These are phyloP conservation scores for Heterotis niloticus DNA, from an alignment of 2,113 vertebrate genomes.

Conservation along the genomic window DNA sequence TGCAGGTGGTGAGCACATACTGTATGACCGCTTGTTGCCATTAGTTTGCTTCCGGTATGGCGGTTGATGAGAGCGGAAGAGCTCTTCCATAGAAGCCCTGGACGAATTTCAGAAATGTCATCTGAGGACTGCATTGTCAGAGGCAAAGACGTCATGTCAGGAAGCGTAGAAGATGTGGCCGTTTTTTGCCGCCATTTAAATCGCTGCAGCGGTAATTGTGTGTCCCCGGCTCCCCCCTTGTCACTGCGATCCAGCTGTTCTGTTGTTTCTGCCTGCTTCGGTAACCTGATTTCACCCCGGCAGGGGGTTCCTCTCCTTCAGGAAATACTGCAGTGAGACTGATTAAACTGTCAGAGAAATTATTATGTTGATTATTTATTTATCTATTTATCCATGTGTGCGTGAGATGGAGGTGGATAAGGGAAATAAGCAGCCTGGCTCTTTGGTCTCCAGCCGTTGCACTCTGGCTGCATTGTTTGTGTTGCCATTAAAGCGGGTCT, in stretches of 20 bases:
- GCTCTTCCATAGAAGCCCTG: too few species aligned
- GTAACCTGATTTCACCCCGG: slow-evolving; percentile 20
- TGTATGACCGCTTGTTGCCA: too few species aligned
- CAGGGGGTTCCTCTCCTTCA: slow-evolving; percentile 17
- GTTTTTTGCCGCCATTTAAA: slow-evolving; percentile 4
- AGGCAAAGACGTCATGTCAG: neutral
- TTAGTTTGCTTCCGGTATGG: too few species aligned
- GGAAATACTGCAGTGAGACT: slow-evolving; percentile 21
- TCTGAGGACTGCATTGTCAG: neutral
- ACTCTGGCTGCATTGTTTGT: slow-evolving; percentile 7
- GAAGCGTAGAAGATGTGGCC: neutral
- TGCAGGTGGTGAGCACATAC: too few species aligned
- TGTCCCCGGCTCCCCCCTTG: neutral
- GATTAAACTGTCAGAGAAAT: slow-evolving; percentile 20
- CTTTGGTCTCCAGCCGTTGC: neutral
- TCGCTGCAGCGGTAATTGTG: slow-evolving; percentile 1
- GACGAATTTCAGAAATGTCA: neutral
- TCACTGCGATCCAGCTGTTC: neutral
- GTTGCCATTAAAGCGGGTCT: neutral
- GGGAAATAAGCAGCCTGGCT: neutral
- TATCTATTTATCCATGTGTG: slow-evolving; percentile 10
- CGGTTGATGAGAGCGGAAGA: too few species aligned
- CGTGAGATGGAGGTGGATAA: neutral
- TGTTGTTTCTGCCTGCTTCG: slow-evolving; percentile 13
- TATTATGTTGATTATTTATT: slow-evolving; percentile 20